Conservation (phyloP, 2,113 vertebrate species). For the Chiloscyllium plagiosum region DNA sequence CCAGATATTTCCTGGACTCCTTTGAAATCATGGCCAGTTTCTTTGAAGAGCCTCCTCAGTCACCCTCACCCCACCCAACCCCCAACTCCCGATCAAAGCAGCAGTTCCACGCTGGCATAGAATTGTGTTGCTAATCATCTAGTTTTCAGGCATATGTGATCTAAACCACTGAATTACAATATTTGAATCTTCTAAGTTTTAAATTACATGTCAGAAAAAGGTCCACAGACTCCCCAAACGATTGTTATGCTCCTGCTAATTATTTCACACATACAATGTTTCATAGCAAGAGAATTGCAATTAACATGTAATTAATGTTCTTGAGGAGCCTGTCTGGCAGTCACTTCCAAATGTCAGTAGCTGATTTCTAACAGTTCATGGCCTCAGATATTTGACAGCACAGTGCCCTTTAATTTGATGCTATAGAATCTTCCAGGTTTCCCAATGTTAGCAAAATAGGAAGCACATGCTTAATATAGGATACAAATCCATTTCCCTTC, state of each 20-base stretch:
- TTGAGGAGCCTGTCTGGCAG: neutral
- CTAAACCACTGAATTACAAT: neutral
- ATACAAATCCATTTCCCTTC: neutral
- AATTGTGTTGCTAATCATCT: neutral
- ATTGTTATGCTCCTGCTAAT: neutral
- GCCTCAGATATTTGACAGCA: neutral
- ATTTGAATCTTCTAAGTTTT: neutral
- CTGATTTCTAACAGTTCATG: neutral
- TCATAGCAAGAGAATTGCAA: neutral
- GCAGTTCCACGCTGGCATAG: neutral
- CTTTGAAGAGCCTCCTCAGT: neutral
- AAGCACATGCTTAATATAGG: neutral
- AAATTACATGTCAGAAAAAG: neutral
- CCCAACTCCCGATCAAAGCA: neutral
- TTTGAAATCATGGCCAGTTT: conserved; percentile 10
- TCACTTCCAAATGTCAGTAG: neutral
- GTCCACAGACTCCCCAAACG: neutral
- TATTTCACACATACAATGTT: neutral
- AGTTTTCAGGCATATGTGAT: neutral
- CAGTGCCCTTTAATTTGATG: neutral
- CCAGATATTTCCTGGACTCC: neutral
- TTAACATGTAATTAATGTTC: neutral
- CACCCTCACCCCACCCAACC: too few species aligned
- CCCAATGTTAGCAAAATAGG: neutral
- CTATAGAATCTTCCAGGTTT: neutral